Base-by-base conservation (phyloP, 1,140 invertebrate genomes). In the Tetragnatha versicolor region DNA sequence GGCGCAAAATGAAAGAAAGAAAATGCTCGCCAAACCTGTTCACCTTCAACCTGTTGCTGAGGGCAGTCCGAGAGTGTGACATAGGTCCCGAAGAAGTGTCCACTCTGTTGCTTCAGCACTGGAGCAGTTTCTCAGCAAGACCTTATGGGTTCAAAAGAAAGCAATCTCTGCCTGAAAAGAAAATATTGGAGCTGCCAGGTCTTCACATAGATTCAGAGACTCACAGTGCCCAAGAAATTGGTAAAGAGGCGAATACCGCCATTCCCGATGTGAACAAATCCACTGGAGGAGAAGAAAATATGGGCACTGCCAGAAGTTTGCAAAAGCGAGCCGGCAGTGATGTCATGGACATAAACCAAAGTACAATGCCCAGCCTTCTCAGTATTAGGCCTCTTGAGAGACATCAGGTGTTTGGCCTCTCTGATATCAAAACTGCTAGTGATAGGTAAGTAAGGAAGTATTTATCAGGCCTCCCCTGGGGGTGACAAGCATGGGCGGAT, bases 1-100 rank as follows among this genome's bases (percentile, higher is more conserved):
- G 94, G 93, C 89, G 91, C 58, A 91, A 93, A 86, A 92, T 97
- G 91, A 83, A 89, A 35, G 82, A 87, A 69, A 86, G 88, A 80
- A 88, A 87, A 55, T 87, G 95, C 5, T 88, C 85, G 63, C 93
- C 93, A 2, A 66, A 89, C 83, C 84, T 92, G 77, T 91, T 88
- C 80, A 90, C 89, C 7, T 97, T 93, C 82, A 96, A 96, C 89
- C 87, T 96, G 27, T 86, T 98, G 81, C 83, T 97, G 5, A 87
- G 91, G 81, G 90, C 90, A 84, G 89, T 91, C 0, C 89, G 92
- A 81, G 93, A 97, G 82, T 95, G 93, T 86, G 88, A 90, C 55
- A 86, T 95, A 79, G 94, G 93, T n/a, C 42, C 80, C 0, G 22
- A 79, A 65, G 69, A 82, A 51, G 39, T 69, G 3, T 63, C 79